A percentile compares a stretch with the other conserved stretches of the same genome.
Conservation (phyloP, 2,888 invertebrate genomes). For the Machimus atricapillus region DNA sequence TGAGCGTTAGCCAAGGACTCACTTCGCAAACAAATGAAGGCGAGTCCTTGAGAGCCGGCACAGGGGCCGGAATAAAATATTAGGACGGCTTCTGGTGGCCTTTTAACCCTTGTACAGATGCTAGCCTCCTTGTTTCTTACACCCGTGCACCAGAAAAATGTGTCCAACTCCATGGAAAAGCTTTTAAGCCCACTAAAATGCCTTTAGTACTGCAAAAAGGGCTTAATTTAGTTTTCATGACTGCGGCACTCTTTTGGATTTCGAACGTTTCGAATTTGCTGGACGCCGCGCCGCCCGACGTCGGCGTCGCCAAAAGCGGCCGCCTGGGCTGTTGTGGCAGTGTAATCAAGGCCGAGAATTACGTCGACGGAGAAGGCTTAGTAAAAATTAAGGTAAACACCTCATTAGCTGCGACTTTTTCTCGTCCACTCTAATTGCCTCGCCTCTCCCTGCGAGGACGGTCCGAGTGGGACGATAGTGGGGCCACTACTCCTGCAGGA, state of each 20-base stretch:
- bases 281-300: neutral
- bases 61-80: neutral
- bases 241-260: neutral
- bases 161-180: neutral
- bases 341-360: neutral
- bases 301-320: neutral
- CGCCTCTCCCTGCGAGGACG: neutral
- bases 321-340: neutral
- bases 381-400: conserved; percentile 7
- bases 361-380: neutral
- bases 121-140: neutral
- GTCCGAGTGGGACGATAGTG: neutral
- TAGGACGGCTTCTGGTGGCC: neutral
- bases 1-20: conserved; percentile 14
- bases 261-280: neutral
- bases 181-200: conserved; percentile 15
- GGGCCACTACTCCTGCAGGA: neutral
- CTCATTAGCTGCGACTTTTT: neutral
- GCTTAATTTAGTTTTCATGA: conserved; percentile 4
- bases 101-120: conserved; percentile 28
- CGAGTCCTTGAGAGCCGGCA: neutral
- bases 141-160: neutral
- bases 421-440: neutral
- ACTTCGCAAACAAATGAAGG: conserved; percentile 4
- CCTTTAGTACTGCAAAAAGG: neutral